Base-by-base conservation (phyloP, 2,113 vertebrate genomes). In the Salvelinus fontinalis region DNA sequence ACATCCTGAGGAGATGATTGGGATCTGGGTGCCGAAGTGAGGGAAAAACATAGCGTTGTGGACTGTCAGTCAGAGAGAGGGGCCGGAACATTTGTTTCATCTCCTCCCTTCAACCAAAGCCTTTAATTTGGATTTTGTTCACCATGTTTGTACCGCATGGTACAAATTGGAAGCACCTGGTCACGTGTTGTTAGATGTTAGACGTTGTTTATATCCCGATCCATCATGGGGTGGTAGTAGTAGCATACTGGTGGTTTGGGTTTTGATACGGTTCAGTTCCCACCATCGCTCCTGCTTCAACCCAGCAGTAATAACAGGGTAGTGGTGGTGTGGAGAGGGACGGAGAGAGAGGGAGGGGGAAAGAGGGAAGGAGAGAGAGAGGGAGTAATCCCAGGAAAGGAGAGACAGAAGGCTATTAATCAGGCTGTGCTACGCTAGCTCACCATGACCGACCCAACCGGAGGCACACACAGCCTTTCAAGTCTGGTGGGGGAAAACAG, bases 371-470 rank as follows among this genome's bases (percentile, higher is more conserved):
- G 65, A n/a, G 65, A 57, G 12, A 24, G 51, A 57, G 51, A 8
- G 13, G n/a, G n/a, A 26, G 26, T 76, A 80, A 75, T 83, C 60
- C 79, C 74, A 82, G 79, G 73, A 76, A 68, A 54, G 49, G 48
- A 26, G 39, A 26, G 24, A 75, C 16, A n/a, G 65, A 65, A 74
- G 68, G 62, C 48, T 22, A 64, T 79, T 81, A 71, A 77, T 83
- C 67, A 77, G 29, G 34, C 26, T 27, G 71, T 7, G 51, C 71
- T 60, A 9, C 8, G 2, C 14, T 54, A 16, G 51, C 51, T 54
- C 16, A 14, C 16, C 51, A 54, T 14, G 51, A 18, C 1, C 22
- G 26, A 18, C 59, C 59, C 59, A 34, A 51, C 12, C 26, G 26
- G 70, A 73, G 44, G n/a, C 54, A 57, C 20, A 60, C 34, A 67